Evolutionary conservation across 2,888 invertebrate genomes (phyloP).

Genomic region (Xylota segnis): DNA sequence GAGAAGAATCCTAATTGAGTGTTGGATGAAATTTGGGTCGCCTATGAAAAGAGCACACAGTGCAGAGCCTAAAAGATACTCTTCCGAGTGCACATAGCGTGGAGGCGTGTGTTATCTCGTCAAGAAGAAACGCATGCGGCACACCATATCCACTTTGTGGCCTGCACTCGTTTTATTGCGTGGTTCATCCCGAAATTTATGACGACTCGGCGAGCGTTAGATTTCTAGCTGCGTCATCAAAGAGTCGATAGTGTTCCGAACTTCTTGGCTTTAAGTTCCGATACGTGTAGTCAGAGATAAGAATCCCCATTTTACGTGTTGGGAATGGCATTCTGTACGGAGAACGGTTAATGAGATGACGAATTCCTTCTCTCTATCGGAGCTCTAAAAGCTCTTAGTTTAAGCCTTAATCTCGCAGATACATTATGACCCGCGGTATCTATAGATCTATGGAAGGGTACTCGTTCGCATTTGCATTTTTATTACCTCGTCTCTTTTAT

Average conservation of each 20-base stretch:
- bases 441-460: conserved; percentile 42
- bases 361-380: conserved; percentile 30
- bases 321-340: conserved; percentile 52
- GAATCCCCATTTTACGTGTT: conserved; percentile 37
- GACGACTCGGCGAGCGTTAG: conserved; percentile 22
- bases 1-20: conserved; percentile 73
- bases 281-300: conserved; percentile 51
- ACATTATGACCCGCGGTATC: conserved; percentile 49
- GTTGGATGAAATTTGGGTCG: conserved; percentile 71
- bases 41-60: conserved; percentile 56
- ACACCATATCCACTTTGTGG: conserved; percentile 59
- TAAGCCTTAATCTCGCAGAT: conserved; percentile 44
- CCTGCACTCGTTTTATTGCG: conserved; percentile 62
- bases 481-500: conserved; percentile 39
- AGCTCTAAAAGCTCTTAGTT: conserved; percentile 29
- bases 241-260: conserved; percentile 2
- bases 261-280: conserved; percentile 38
- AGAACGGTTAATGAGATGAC: conserved; percentile 60
- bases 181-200: conserved; percentile 55
- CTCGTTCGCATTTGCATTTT: conserved; percentile 69
- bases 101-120: conserved; percentile 54
- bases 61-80: conserved; percentile 30
- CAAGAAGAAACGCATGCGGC: conserved; percentile 37
- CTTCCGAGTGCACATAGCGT: conserved; percentile 21
- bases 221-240: conserved; percentile 35